These are phyloP conservation scores for Dryobates pubescens DNA, from an alignment of 2,797 vertebrate genomes.

Conservation along the genomic window DNA sequence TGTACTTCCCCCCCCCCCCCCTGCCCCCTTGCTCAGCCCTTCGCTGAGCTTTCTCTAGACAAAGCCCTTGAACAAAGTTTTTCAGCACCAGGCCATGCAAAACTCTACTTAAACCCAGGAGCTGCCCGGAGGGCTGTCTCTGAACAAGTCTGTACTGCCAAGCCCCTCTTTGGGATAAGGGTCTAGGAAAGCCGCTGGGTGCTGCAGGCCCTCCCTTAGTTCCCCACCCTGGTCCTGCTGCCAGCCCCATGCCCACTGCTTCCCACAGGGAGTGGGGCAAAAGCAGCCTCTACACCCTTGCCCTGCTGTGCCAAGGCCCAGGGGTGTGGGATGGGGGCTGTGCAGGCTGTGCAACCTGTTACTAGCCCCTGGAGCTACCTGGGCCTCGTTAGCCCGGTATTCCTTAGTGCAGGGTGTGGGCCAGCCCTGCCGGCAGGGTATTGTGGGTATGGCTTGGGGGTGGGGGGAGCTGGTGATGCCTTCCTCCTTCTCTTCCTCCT, in stretches of 20 bases:
- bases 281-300: background rate
- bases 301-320: rapidly evolving
- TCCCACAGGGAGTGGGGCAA: rapidly evolving
- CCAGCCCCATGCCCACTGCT: rapidly evolving
- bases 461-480: background rate
- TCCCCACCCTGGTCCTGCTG: background rate
- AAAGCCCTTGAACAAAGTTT: background rate
- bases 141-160: background rate
- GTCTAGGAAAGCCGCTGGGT: rapidly evolving
- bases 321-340: background rate
- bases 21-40: background rate
- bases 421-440: background rate
- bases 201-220: rapidly evolving
- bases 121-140: background rate
- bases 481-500: background rate
- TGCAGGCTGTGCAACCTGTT: constrained; percentile 59
- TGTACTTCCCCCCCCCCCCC: too few species aligned
- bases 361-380: constrained; percentile 1
- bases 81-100: background rate
- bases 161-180: background rate
- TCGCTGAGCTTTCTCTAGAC: background rate
- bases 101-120: background rate
- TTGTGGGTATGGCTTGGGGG: background rate
- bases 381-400: background rate
- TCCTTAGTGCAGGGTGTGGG: background rate